These are phyloP conservation scores for Rutilus rutilus DNA, from an alignment of 2,113 vertebrate species.

Conservation along the genomic window DNA sequence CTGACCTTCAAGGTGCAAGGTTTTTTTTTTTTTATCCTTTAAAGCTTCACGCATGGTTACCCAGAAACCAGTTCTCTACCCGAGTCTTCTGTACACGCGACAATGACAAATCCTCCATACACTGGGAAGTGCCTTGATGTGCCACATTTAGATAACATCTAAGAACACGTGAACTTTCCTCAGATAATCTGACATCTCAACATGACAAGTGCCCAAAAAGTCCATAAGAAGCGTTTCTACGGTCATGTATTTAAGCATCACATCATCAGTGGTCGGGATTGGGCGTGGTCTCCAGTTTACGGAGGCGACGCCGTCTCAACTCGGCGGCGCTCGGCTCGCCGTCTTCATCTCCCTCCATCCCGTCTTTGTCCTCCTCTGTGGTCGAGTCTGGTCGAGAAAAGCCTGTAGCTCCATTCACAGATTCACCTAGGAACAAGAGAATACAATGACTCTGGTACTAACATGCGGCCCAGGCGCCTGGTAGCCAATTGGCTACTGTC, in stretches of 20 bases:
- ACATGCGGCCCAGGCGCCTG: neutral
- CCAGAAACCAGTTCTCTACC: slow-evolving; percentile 2
- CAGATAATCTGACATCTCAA: slow-evolving; percentile 25
- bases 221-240: slow-evolving; percentile 39
- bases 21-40: neutral
- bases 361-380: slow-evolving; percentile 51
- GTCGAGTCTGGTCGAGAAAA: slow-evolving; percentile 69
- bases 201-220: slow-evolving; percentile 34
- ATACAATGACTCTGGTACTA: neutral
- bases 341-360: slow-evolving; percentile 54
- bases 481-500: too few relatives aligned
- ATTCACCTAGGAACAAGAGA: slow-evolving; percentile 51
- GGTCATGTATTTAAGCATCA: slow-evolving; percentile 34
- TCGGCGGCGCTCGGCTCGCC: slow-evolving; percentile 84
- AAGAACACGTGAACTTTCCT: slow-evolving; percentile 36
- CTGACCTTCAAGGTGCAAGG: neutral
- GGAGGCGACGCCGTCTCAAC: slow-evolving; percentile 86
- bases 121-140: slow-evolving; percentile 30
- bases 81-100: neutral
- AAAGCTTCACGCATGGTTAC: neutral
- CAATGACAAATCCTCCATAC: neutral
- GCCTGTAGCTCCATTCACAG: slow-evolving; percentile 55
- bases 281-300: slow-evolving; percentile 80
- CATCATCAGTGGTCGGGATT: slow-evolving; percentile 79
- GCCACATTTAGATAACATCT: slow-evolving; percentile 35